These are phyloP conservation scores for Augochlorella aurata DNA, from an alignment of 2,888 invertebrate species.

Conservation along the genomic window DNA sequence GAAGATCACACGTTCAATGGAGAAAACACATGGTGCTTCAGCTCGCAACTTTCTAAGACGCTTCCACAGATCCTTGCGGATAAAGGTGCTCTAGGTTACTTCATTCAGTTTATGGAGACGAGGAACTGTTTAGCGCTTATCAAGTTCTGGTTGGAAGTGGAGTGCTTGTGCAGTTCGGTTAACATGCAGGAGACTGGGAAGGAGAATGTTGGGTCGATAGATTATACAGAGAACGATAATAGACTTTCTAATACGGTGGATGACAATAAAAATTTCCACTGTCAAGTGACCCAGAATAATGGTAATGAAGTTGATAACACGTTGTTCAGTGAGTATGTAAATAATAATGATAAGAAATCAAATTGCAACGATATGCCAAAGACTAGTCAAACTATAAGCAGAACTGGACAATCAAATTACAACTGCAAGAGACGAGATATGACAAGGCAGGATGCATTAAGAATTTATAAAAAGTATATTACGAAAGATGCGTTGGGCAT, in stretches of 20 bases:
- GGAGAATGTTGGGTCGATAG: conserved; percentile 21
- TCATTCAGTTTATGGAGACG: conserved; percentile 93
- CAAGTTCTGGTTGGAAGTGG: conserved; percentile 90
- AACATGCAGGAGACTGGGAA: conserved; percentile 4
- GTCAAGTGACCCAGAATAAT: conserved; percentile 38
- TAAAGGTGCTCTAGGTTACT: conserved; percentile 91
- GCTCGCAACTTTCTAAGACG: conserved; percentile 88
- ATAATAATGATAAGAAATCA: conserved; percentile 65
- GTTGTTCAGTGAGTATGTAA: conserved; percentile 54
- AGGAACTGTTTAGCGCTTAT: conserved; percentile 86
- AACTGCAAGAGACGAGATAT: conserved; percentile 59
- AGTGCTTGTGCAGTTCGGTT: conserved; percentile 83
- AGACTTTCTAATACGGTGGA: conserved; percentile 48
- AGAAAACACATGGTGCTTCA: conserved; percentile 81
- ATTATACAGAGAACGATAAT: conserved; percentile 34
- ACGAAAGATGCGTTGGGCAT: conserved; percentile 86
- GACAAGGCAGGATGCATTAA: conserved; percentile 85
- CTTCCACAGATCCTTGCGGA: conserved; percentile 90
- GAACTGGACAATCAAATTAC: conserved; percentile 65
- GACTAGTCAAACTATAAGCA: conserved; percentile 69
- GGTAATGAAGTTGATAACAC: conserved; percentile 9
- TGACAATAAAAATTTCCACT: conserved; percentile 61
- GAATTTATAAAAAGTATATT: conserved; percentile 90
- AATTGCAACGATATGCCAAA: conserved; percentile 75
- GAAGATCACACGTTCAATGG: conserved; percentile 70